Evolutionary conservation across 2,888 invertebrate genomes (phyloP), one percentile per base, ranked within the genome.

Genomic region (Dendrolimus houi): DNA sequence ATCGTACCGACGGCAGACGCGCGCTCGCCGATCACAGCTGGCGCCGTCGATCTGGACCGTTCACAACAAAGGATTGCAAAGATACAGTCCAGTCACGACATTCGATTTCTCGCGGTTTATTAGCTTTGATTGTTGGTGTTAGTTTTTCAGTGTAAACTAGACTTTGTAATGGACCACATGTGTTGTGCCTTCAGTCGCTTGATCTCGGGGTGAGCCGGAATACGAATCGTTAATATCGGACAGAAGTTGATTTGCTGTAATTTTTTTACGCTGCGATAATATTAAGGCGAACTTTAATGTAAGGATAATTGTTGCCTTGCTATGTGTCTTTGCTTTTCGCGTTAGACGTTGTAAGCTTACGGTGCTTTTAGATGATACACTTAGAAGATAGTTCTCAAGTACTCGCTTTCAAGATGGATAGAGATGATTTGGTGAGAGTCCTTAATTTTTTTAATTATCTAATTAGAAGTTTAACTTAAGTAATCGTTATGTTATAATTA

Each of bases 291-390:
- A 78, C 69, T 66, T 73, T 79, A 80, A 74, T 75, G 74, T 86
- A 84, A 78, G 71, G 69, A 81, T 86, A 82, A 78, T 85, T 88
- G 88, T 88, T 89, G 90, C 90, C 90, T 90, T 90, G 89, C 86
- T 85, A 83, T 80, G 90, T 90, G 89, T 88, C 89, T 87, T 89
- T 87, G 87, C 85, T 88, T 81, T 79, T 83, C 83, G 87, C 87
- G 81, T 79, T 85, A 81, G 77, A 81, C 75, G 70, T 82, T 75
- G 70, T 77, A 80, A 83, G 82, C 82, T 84, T 83, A 79, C 76
- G 87, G 87, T 89, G 88, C 88, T 88, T 87, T 74, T 75, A 79
- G 71, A 71, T 75, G 67, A 69, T 73, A 74, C 57, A 55, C 58
- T 60, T 70, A 68, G 56, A 64, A 63, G 58, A 67, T 47, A 58